Base-by-base conservation (phyloP, 2,113 vertebrate genomes). In the Percina caprodes region DNA sequence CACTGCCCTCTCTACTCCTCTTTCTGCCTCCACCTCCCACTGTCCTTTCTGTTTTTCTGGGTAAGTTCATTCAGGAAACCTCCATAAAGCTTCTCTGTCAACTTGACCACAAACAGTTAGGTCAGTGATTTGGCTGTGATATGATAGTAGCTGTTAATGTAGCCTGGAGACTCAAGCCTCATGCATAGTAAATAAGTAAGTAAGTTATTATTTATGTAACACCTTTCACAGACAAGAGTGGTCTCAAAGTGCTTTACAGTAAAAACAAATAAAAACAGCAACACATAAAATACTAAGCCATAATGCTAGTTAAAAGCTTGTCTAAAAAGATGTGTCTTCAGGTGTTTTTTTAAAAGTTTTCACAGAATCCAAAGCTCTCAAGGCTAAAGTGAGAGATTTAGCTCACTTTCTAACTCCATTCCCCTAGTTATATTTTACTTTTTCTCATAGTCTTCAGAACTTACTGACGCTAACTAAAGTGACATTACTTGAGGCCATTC, bases 1-100 rank as follows among this genome's bases (percentile, higher is more conserved):
- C 61, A 45, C 81, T 72, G 79, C 76, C 69, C 82, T 23, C 23
- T 30, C 54, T 69, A 4, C 54, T 49, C 7, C 26, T 55, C 63
- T 51, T 66, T 26, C 59, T 77, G 33, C 46, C 56, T 62, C 23
- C 30, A 39, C 51, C 67, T 58, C 62, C 75, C 2, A 5, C n/a
- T 33, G 52, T 19, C 13, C n/a, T 74, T n/a, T 48, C 42, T 23
- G 5, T 15, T 45, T 66, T 8, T 24, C 21, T 45, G 54, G 26
- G 21, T 26, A 18, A 19, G 14, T 54, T 49, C n/a, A 16, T 58
- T 42, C 19, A 30, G 18, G 18, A 56, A 54, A 68, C 9, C 23
- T 42, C 18, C 4, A 18, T 46, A 63, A 13, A 48, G 12, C 48
- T 8, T 33, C 21, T 51, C 23, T 48, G 13, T 59, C 15, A 30